Evolutionary conservation across 2,797 vertebrate species (phyloP).

Genomic region (Gallinago nigripennis): DNA sequence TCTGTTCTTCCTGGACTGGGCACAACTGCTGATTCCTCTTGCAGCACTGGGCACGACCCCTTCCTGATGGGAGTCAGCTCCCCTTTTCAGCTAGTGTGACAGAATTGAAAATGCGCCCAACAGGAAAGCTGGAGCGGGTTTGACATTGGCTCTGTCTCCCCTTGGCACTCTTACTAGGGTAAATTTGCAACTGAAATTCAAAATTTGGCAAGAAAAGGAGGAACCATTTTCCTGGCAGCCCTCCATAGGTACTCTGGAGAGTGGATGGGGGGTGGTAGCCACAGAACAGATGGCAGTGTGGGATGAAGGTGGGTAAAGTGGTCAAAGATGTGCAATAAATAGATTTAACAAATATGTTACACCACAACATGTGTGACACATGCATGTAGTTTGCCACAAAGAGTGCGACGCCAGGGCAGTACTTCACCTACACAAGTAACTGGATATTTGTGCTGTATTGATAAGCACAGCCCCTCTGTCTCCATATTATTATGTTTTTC

Average conservation of each 20-base stretch:
- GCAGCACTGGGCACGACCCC: neutral
- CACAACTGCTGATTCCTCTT: neutral
- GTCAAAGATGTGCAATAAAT: constrained; percentile 37
- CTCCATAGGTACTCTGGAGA: constrained; percentile 39
- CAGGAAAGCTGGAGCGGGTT: neutral
- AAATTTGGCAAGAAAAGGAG: constrained; percentile 55
- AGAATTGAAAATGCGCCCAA: constrained; percentile 20
- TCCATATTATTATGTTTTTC: neutral
- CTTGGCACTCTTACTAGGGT: constrained; percentile 39
- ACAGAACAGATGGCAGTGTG: constrained; percentile 53
- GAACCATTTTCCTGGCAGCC: constrained; percentile 50
- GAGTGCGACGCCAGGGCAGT: neutral
- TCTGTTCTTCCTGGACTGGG: neutral
- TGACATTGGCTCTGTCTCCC: constrained; percentile 36
- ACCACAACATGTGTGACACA: constrained; percentile 38
- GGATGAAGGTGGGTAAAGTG: constrained; percentile 29
- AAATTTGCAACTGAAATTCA: constrained; percentile 59
- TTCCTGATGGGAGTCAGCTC: neutral
- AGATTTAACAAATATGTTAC: constrained; percentile 40
- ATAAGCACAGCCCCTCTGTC: constrained; percentile 1
- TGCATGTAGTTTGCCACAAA: neutral
- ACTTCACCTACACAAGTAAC: neutral
- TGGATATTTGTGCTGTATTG: neutral
- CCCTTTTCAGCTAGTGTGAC: constrained; percentile 11
- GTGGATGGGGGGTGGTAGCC: neutral